Evolutionary conservation across 2,797 vertebrate species (phyloP).

Genomic region (Spizella passerina): DNA sequence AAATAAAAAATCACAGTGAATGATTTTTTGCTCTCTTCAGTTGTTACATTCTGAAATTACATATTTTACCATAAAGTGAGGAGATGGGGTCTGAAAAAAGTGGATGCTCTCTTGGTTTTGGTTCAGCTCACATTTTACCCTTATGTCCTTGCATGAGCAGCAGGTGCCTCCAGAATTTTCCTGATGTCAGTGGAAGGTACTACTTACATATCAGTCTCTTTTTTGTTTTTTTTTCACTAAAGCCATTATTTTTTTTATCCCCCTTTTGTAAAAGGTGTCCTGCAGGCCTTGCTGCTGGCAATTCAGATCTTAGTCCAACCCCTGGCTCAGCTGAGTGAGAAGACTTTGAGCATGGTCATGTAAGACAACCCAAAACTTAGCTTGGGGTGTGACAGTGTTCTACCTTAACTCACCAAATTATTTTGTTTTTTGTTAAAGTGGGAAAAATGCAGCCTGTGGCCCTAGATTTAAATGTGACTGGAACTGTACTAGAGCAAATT

Average conservation of each 20-base stretch:
- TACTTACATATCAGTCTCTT: background rate
- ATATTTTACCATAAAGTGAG: background rate
- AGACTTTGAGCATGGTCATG: background rate
- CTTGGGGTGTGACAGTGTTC: background rate
- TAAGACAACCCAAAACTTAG: background rate
- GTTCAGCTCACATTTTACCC: background rate
- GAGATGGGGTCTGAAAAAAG: background rate
- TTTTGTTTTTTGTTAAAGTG: background rate
- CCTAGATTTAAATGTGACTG: background rate
- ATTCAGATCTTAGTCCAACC: background rate
- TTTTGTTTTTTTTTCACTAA: too few species aligned
- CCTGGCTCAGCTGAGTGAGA: background rate
- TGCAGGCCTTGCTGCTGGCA: background rate
- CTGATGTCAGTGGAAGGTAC: background rate
- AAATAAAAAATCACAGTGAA: rapidly evolving
- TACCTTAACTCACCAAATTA: background rate
- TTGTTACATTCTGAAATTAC: background rate
- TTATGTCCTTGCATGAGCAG: background rate
- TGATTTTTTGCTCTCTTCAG: background rate
- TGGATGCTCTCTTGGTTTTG: background rate
- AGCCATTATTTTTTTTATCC: background rate
- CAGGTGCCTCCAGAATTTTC: background rate
- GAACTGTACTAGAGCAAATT: background rate
- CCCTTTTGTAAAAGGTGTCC: background rate
- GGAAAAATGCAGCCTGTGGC: background rate